Conservation (phyloP, 2,797 vertebrate genomes). For the Cuniculus paca region DNA sequence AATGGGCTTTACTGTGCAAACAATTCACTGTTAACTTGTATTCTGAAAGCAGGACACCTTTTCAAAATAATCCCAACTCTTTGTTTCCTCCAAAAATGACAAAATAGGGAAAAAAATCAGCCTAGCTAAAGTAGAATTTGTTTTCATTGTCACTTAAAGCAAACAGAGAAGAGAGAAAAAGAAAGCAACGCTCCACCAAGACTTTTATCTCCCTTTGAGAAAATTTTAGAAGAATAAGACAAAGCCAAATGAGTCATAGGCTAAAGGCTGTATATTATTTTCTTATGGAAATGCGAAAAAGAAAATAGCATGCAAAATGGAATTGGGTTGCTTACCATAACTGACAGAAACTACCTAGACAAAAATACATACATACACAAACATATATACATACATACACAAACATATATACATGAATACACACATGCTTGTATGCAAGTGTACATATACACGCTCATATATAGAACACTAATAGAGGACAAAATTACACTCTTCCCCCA, state of each 20-base stretch:
- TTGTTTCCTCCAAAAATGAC: conserved; percentile 36
- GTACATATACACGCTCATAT: neutral
- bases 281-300: conserved; percentile 41
- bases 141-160: conserved; percentile 62
- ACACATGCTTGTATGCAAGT: neutral
- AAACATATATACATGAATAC: neutral
- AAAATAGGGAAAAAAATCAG: neutral
- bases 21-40: conserved; percentile 44
- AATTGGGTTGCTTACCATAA: neutral
- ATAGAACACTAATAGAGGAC: neutral
- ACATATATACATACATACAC: too few species aligned
- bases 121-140: conserved; percentile 30
- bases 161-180: conserved; percentile 5
- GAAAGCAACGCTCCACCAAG: conserved; percentile 14
- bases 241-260: conserved; percentile 70
- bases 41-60: conserved; percentile 67
- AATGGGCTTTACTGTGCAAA: conserved; percentile 33
- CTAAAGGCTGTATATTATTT: neutral
- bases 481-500: neutral
- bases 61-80: conserved; percentile 43
- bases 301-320: conserved; percentile 59
- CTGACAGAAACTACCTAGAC: neutral
- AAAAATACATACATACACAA: neutral
- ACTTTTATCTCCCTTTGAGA: conserved; percentile 51
- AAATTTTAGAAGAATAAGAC: conserved; percentile 60